These are phyloP conservation scores for Electrophaes corylata DNA, from an alignment of 2,888 invertebrate species.

Conservation along the genomic window DNA sequence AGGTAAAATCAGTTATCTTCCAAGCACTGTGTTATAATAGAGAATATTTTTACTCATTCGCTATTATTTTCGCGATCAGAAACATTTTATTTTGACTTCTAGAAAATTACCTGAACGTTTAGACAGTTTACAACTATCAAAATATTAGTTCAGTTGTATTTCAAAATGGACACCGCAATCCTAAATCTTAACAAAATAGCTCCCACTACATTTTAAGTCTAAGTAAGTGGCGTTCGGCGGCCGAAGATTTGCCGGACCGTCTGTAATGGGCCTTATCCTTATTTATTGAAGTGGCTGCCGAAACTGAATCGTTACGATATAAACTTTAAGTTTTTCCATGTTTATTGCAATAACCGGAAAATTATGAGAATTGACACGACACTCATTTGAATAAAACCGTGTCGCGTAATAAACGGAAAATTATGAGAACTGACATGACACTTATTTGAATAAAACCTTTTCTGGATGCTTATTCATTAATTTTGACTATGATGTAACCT, in stretches of 20 bases:
- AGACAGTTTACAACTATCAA: conserved; percentile 15
- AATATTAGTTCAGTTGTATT: conserved; percentile 54
- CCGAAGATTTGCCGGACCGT: conserved; percentile 83
- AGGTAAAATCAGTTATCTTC: no score
- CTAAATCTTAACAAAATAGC: conserved; percentile 81
- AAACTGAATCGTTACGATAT: conserved; percentile 64
- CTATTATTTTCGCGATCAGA: no score
- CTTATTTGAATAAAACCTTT: no score
- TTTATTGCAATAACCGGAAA: conserved; percentile 30
- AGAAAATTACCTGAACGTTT: conserved; percentile 8
- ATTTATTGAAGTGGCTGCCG: conserved; percentile 76
- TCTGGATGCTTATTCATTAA: no score
- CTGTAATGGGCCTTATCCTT: conserved; percentile 83
- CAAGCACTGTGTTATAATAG: no score
- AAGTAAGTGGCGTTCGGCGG: conserved; percentile 83
- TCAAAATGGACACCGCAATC: conserved; percentile 73
- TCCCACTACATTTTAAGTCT: conserved; percentile 80
- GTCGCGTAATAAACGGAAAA: conserved; percentile 11
- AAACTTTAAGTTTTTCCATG: conserved; percentile 64
- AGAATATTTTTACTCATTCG: no score
- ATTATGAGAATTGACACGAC: conserved; percentile 6
- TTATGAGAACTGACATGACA: conserved; percentile 6
- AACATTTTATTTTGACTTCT: background rate
- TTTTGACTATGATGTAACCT: no score
- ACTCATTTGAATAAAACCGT: conserved; percentile 8